phyloP scores from a whole-genome alignment of 2,888 invertebrate species.

The Drosophila kokeensis region DNA sequence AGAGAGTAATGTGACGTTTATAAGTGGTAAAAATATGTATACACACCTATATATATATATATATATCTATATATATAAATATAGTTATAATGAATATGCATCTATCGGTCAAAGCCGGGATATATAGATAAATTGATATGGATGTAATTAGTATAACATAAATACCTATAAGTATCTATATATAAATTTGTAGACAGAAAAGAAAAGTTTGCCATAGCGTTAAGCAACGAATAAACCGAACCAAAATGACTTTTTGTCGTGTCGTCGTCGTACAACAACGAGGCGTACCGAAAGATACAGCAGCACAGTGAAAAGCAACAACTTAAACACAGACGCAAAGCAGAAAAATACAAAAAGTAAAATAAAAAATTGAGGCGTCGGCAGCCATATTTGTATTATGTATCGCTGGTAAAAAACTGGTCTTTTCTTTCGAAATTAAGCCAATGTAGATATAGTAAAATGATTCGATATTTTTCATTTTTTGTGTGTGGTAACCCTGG shows the following conservation, averaged over 20 bases:
- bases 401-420: conserved; percentile 31
- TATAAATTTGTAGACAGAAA: conserved; percentile 16
- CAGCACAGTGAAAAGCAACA: conserved; percentile 64
- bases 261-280: conserved; percentile 41
- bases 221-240: conserved; percentile 29
- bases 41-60: conserved; percentile 14
- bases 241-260: conserved; percentile 34
- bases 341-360: conserved; percentile 2
- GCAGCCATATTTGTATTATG: conserved; percentile 50
- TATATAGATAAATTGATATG: not conserved
- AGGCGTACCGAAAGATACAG: conserved; percentile 71
- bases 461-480: not conserved
- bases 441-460: not conserved
- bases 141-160: conserved; percentile 4
- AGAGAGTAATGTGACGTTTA: conserved; percentile 10
- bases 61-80: conserved; percentile 15
- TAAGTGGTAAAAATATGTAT: conserved; percentile 34
- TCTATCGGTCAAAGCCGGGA: not conserved
- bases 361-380: conserved; percentile 48
- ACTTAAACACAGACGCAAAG: conserved; percentile 58
- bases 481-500: not conserved
- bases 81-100: not conserved
- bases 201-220: conserved; percentile 45
- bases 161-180: conserved; percentile 26
- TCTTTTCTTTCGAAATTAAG: conserved; percentile 23